Evolutionary conservation across 2,797 vertebrate species (phyloP).

Genomic region (Netta rufina): DNA sequence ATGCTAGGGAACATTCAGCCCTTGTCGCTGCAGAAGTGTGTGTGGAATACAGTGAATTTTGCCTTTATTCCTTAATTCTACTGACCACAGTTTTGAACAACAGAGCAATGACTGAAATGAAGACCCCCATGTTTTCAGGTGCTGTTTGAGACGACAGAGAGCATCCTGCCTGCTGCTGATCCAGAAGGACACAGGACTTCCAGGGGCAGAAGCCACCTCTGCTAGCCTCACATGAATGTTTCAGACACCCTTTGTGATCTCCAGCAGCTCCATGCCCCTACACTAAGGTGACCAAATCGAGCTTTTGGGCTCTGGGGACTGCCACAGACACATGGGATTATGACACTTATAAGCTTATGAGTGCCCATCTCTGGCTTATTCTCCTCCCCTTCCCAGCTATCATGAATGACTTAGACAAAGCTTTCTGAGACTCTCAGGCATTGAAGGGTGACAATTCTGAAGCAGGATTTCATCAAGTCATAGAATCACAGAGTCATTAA

Average conservation of each 20-base stretch:
- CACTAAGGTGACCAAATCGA: neutral
- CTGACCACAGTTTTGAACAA: neutral
- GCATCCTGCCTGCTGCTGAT: neutral
- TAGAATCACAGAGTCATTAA: no score
- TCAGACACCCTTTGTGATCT: neutral
- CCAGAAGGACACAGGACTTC: neutral
- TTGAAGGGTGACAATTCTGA: neutral
- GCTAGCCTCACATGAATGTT: neutral
- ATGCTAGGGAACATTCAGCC: neutral
- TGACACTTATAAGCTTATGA: rapidly evolving
- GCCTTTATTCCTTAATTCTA: neutral
- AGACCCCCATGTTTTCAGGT: neutral
- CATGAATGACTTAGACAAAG: neutral
- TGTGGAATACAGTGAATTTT: neutral
- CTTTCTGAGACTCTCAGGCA: neutral
- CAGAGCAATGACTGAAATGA: neutral
- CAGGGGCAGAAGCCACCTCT: neutral
- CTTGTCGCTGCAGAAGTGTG: neutral
- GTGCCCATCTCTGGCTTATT: neutral
- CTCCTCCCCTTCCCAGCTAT: neutral
- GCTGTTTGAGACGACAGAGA: neutral
- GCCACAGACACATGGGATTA: neutral
- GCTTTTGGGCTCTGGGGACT: neutral
- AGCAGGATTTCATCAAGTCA: neutral
- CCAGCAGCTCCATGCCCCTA: neutral